phyloP scores from a whole-genome alignment of 1,140 invertebrate genomes.

The Zeugodacus cucurbitae region DNA sequence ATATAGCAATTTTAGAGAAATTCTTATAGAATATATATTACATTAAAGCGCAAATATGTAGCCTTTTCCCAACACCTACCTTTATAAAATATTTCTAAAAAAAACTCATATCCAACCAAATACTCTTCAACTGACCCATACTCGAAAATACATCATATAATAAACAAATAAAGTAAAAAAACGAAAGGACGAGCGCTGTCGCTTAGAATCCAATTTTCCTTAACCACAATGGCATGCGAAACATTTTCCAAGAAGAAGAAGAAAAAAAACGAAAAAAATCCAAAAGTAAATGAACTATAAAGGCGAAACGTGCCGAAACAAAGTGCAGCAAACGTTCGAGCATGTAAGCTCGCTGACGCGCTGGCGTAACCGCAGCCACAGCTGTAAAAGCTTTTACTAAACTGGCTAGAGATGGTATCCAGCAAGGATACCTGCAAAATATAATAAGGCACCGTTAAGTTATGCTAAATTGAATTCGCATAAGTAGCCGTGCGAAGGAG shows the following conservation, averaged over 20 bases:
- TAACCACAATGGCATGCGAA: background rate
- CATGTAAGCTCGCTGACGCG: background rate
- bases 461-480: constrained; percentile 58
- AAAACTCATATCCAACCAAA: too few species aligned
- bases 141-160: too few species aligned
- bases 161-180: background rate
- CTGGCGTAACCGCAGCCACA: background rate
- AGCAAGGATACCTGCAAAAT: constrained; percentile 22
- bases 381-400: background rate
- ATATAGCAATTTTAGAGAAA: too few species aligned
- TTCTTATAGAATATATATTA: too few species aligned
- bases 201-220: constrained; percentile 39
- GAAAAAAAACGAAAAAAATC: background rate
- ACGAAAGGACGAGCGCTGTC: background rate
- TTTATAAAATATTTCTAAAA: too few species aligned
- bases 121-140: too few species aligned
- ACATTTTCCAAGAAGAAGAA: background rate
- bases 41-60: too few species aligned
- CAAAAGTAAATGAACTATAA: constrained; percentile 61
- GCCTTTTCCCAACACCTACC: too few species aligned
- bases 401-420: background rate
- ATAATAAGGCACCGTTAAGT: constrained; percentile 38
- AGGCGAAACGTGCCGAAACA: constrained; percentile 59
- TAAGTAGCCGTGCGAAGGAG: constrained; percentile 39
- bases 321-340: background rate